phyloP scores from a whole-genome alignment of 2,888 invertebrate genomes.

The Lochmaea crataegi region DNA sequence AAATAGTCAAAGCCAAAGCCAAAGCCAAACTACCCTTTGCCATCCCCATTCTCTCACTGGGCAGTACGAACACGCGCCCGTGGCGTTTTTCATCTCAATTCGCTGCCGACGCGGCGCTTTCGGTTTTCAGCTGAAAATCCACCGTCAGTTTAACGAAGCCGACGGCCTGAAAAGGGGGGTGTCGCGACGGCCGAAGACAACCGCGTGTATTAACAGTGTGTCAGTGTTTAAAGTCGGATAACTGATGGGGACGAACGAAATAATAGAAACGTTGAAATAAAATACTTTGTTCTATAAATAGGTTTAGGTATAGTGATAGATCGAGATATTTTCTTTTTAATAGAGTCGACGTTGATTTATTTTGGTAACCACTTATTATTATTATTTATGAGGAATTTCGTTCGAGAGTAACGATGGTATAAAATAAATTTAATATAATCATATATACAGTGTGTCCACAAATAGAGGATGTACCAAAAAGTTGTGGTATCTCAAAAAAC shows the following conservation, averaged over 20 bases:
- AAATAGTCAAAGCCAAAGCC: not conserved
- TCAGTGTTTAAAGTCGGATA: slow-evolving; percentile 12
- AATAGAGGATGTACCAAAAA: too few species aligned
- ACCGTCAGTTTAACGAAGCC: slow-evolving; percentile 11
- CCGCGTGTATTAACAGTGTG: slow-evolving; percentile 14
- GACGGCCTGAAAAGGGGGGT: slow-evolving; percentile 14
- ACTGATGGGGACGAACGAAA: slow-evolving; percentile 3
- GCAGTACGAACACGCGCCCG: not conserved
- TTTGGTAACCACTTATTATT: slow-evolving; percentile 1
- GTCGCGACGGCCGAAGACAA: slow-evolving; percentile 6
- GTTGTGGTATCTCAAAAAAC: too few species aligned
- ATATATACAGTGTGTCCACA: too few species aligned
- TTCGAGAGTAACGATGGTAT: too few species aligned
- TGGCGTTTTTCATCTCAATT: slow-evolving; percentile 20
- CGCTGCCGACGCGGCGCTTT: slow-evolving; percentile 6
- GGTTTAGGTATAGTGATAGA: not conserved
- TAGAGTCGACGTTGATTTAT: not conserved
- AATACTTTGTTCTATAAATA: not conserved
- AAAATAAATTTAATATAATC: too few species aligned
- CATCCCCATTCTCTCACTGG: not conserved
- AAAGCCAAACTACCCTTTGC: not conserved
- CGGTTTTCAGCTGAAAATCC: slow-evolving; percentile 12
- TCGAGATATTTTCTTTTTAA: not conserved
- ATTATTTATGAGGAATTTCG: not conserved
- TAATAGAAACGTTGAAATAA: slow-evolving; percentile 3